Base-by-base conservation (phyloP, 2,113 vertebrate genomes). In the Aphyosemion australe region DNA sequence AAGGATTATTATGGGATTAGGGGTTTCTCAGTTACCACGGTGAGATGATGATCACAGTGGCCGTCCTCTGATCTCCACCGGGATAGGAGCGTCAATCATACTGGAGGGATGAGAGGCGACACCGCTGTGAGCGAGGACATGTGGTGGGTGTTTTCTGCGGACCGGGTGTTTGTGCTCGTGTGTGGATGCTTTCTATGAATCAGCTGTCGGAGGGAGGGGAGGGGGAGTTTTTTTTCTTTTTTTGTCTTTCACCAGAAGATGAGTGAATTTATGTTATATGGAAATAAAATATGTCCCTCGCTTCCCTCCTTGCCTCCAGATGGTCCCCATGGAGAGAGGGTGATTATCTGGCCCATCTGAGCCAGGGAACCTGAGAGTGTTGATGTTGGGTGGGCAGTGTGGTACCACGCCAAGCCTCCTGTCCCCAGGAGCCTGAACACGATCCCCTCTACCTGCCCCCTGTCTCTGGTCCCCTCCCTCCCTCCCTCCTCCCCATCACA, bases 281-380 rank as follows among this genome's bases (percentile, higher is more conserved):
- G 87, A 87, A 86, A 87, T 83, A 69, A 89, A 89, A 87, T 79
- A 86, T 86, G 81, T 32, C 61, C 67, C 64, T 61, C 67, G 11
- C 47, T 72, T 69, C 57, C 83, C 77, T 66, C 66, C 69, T 74
- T 70, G 57, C 78, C 88, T 87, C 85, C 90, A 89, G 87, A 90
- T 90, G 90, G 90, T 90, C 88, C 87, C 88, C 88, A 84, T 84
- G 86, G 89, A 88, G 86, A 73, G 83, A 85, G 77, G 82, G 74
- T 90, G 86, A 90, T 91, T 89, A 91, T 91, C 87, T 82, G 88
- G 74, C 86, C 84, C 84, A 90, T 91, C 87, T 88, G 85, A 90
- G 87, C 74, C 84, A 78, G 85, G 90, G 79, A 90, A 91, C 90
- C 69, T 88, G 88, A 91, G 87, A 85, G 87, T 83, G 82, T 91